Conservation (phyloP, 2,888 invertebrate genomes). For the Coenonympha arcania region DNA sequence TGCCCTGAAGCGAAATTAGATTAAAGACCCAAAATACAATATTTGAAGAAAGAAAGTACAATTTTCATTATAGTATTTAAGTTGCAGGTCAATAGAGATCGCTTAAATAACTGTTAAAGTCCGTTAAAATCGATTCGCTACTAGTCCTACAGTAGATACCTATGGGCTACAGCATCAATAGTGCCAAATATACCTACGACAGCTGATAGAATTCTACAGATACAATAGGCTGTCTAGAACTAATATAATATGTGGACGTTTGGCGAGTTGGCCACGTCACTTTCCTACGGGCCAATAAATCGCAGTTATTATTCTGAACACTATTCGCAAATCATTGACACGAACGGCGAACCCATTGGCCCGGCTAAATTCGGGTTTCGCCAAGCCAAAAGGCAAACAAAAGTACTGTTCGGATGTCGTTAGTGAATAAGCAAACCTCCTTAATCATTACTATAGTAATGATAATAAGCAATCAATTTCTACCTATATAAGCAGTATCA, state of each 20-base stretch:
- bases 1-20: no score
- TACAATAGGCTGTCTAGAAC: background rate
- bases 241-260: background rate
- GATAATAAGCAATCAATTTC: no score
- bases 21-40: no score
- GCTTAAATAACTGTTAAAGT: no score
- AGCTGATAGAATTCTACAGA: background rate
- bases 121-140: no score
- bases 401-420: slow-evolving; percentile 42
- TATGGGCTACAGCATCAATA: no score
- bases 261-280: background rate
- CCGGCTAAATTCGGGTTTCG: slow-evolving; percentile 22
- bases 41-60: no score
- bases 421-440: slow-evolving; percentile 37
- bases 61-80: no score
- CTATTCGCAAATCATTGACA: slow-evolving; percentile 13
- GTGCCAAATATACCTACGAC: background rate
- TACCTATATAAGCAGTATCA: no score
- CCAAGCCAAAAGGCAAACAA: slow-evolving; percentile 44
- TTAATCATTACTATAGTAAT: slow-evolving; percentile 42
- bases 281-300: background rate
- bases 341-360: slow-evolving; percentile 17
- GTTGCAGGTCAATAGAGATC: no score
- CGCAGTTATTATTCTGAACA: slow-evolving; percentile 15
- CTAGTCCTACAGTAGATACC: no score